These are phyloP conservation scores for Gonocerus acuteangulatus DNA, from an alignment of 2,888 invertebrate genomes.

Conservation along the genomic window DNA sequence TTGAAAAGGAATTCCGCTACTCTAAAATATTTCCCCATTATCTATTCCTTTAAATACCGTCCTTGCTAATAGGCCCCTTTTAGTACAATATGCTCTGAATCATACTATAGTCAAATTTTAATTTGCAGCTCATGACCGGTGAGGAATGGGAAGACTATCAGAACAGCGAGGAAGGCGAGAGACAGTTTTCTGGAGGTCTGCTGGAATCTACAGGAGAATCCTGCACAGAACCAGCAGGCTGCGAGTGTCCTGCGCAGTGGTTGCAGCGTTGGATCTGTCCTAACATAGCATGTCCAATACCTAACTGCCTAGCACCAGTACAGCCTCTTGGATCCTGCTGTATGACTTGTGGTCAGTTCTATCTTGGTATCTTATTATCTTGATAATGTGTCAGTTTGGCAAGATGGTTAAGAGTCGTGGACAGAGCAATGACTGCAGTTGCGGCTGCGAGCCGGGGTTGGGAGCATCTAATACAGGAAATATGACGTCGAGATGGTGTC, in stretches of 20 bases:
- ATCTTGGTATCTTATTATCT: not conserved
- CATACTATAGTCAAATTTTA: no score
- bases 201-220: conserved; percentile 21
- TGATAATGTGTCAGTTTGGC: not conserved
- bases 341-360: conserved; percentile 35
- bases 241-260: conserved; percentile 35
- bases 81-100: no score
- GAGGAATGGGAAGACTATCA: conserved; percentile 27
- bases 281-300: conserved; percentile 25
- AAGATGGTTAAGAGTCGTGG: no score
- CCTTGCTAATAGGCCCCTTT: no score
- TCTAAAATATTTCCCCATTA: no score
- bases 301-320: conserved; percentile 35
- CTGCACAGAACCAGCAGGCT: conserved; percentile 32
- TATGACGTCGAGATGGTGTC: no score
- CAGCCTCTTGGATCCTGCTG: conserved; percentile 37
- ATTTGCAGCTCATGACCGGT: conserved; percentile 24
- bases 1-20: no score
- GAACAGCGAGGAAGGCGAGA: conserved; percentile 24
- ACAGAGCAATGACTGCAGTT: no score
- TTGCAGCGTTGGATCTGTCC: conserved; percentile 33
- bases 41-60: no score
- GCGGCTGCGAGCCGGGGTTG: no score
- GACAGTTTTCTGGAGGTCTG: conserved; percentile 18
- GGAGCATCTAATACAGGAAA: no score